Evolutionary conservation across 2,113 vertebrate genomes (phyloP).

Genomic region (Clupea harengus): DNA sequence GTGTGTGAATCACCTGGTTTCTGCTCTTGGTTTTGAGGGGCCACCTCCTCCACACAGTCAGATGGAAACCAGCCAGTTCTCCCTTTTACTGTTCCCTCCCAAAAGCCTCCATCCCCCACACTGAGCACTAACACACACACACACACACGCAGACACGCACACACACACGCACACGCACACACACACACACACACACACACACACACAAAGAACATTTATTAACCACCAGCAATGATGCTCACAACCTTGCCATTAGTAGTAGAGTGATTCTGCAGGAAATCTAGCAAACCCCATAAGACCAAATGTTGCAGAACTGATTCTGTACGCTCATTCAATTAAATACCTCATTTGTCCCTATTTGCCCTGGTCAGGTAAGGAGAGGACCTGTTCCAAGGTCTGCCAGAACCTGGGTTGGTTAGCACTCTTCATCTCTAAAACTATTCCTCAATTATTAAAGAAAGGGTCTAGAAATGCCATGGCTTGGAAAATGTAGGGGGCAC

Average conservation of each 20-base stretch:
- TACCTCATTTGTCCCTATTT: constrained; percentile 4
- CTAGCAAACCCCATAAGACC: background rate
- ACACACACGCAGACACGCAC: background rate
- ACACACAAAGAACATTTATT: background rate
- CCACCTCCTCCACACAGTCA: constrained; percentile 87
- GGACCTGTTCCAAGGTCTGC: background rate
- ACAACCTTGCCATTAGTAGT: background rate
- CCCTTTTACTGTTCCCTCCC: constrained; percentile 89
- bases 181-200: background rate
- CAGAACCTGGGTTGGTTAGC: background rate
- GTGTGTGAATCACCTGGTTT: constrained; percentile 73
- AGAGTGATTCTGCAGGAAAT: background rate
- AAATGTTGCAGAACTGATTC: background rate
- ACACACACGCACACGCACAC: background rate
- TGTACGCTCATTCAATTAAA: background rate
- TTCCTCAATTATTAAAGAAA: background rate
- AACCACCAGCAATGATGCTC: background rate
- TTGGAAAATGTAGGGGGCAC: too few relatives aligned
- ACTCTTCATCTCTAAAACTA: background rate
- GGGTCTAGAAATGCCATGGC: background rate
- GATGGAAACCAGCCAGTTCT: constrained; percentile 89
- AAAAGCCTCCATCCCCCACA: constrained; percentile 90
- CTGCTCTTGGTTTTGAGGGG: constrained; percentile 75
- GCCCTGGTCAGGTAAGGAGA: background rate
- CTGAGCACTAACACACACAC: constrained; percentile 75